Evolutionary conservation across 2,888 invertebrate species (phyloP), one percentile per base, ranked within the genome.

Genomic region (Nomada lathburiana): DNA sequence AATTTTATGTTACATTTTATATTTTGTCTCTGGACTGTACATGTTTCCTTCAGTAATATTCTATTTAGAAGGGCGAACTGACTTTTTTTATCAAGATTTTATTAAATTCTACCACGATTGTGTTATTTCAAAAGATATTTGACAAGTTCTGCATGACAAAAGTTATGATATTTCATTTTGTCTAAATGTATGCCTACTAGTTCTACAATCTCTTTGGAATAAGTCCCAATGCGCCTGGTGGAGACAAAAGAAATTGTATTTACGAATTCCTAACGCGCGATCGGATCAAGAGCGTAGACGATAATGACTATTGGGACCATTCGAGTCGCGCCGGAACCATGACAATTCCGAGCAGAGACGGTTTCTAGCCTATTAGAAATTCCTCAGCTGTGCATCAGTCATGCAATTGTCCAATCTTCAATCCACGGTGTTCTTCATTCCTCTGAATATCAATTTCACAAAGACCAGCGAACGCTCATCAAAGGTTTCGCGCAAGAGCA

Each of bases 351-450:
- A 47, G 3, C 9, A 47, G 23, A 23, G 44, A 47, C 44, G 5
- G 16, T 20, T 20, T 63, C 47, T 47, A 47, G 23, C 57, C 26
- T 57, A 57, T 64, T 64, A 26, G 63, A 64, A 64, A 64, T 64
- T 47, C 63, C 63, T 47, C 36, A 9, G 23, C 23, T 18, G 47
- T 23, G 63, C 23, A 44, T 44, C 63, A 18, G 63, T 47, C 63
- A 23, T 23, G 10, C 23, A 44, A 23, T 47, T 47, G 44, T 63
- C 16, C n/a, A 36, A 67, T 52, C 13, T 36, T 29, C 29, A 7
- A 20, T 20, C 36, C 20, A 11, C 13, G 53, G n/a, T 9, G 20
- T 36, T 53, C 36, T 53, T 53, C 26, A 47, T 18, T 64, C 36
- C 18, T 18, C 18, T 16, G 18, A 64, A 64, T 64, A 47, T 64